Conservation (phyloP, 2,888 invertebrate species). For the Eupithecia inturbata region DNA sequence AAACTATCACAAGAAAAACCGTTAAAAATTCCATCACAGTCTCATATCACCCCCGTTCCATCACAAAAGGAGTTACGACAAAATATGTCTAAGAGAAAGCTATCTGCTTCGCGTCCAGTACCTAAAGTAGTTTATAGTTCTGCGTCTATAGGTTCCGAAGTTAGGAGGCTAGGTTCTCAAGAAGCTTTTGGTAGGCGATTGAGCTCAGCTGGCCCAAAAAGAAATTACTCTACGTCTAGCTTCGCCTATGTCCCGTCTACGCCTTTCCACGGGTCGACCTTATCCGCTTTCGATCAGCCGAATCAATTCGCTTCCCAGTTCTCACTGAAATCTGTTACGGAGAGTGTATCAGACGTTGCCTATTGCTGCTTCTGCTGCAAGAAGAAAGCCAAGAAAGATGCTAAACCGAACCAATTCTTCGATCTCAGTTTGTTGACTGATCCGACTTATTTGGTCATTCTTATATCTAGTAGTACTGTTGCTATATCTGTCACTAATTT, state of each 20-base stretch:
- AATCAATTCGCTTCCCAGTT: slow-evolving; percentile 91
- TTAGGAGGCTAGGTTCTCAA: slow-evolving; percentile 72
- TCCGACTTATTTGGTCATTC: slow-evolving; percentile 91
- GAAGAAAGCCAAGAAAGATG: slow-evolving; percentile 62
- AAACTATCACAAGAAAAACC: slow-evolving; percentile 48
- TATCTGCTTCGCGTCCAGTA: slow-evolving; percentile 67
- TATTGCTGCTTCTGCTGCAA: slow-evolving; percentile 77
- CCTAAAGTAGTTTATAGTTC: slow-evolving; percentile 82
- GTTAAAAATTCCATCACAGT: slow-evolving; percentile 50
- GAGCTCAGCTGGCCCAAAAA: slow-evolving; percentile 78
- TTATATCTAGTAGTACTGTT: slow-evolving; percentile 93
- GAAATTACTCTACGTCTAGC: slow-evolving; percentile 91
- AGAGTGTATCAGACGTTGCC: slow-evolving; percentile 80
- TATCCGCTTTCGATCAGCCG: slow-evolving; percentile 89
- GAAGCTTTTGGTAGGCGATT: slow-evolving; percentile 67
- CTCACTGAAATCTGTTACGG: slow-evolving; percentile 87
- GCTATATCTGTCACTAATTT: slow-evolving; percentile 95
- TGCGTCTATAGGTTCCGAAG: slow-evolving; percentile 84
- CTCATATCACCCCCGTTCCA: slow-evolving; percentile 50
- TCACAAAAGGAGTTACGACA: slow-evolving; percentile 61
- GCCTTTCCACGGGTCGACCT: slow-evolving; percentile 92
- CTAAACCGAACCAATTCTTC: slow-evolving; percentile 86
- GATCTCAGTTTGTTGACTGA: slow-evolving; percentile 89
- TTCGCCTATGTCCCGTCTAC: slow-evolving; percentile 91
- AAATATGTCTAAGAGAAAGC: slow-evolving; percentile 69